These are phyloP conservation scores for Anagrus nilaparvatae DNA, from an alignment of 1,140 invertebrate species.

Conservation along the genomic window DNA sequence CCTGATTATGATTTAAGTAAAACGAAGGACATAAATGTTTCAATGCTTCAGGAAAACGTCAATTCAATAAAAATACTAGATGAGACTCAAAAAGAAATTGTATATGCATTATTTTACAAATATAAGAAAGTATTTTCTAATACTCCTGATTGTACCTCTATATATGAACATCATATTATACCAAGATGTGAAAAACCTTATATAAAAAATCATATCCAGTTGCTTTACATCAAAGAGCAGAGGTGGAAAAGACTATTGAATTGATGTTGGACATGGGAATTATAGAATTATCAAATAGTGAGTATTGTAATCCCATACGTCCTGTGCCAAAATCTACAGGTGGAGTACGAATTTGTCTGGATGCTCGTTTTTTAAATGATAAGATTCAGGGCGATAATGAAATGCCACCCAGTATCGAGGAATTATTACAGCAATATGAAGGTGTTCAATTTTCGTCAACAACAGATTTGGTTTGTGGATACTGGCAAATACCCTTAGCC, in stretches of 20 bases:
- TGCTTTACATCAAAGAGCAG: conserved; percentile 10
- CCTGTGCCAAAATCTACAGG: not conserved
- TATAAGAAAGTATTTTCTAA: conserved; percentile 13
- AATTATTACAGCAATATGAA: conserved; percentile 2
- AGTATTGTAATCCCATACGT: conserved; percentile 21
- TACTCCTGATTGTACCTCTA: not conserved
- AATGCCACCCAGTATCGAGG: not conserved
- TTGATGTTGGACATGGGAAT: conserved; percentile 16
- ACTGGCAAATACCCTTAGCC: conserved; percentile 29
- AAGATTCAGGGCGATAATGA: not conserved
- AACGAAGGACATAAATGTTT: not conserved
- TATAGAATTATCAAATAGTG: conserved; percentile 20
- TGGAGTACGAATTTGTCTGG: not conserved
- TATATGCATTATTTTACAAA: conserved; percentile 1
- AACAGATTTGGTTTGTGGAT: conserved; percentile 2
- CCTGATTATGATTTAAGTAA: not conserved
- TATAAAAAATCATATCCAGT: conserved; percentile 20
- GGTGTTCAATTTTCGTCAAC: not conserved
- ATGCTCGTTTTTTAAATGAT: not conserved
- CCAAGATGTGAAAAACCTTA: not conserved
- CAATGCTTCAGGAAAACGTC: not conserved
- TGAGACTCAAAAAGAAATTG: not conserved
- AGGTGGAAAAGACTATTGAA: conserved; percentile 14
- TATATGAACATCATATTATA: conserved; percentile 15
- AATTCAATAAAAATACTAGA: not conserved